Percentiles rank a stretch among this genome's conserved stretches.
Evolutionary conservation across 2,797 vertebrate species (phyloP).

Genomic region (Psittacula derbiana): DNA sequence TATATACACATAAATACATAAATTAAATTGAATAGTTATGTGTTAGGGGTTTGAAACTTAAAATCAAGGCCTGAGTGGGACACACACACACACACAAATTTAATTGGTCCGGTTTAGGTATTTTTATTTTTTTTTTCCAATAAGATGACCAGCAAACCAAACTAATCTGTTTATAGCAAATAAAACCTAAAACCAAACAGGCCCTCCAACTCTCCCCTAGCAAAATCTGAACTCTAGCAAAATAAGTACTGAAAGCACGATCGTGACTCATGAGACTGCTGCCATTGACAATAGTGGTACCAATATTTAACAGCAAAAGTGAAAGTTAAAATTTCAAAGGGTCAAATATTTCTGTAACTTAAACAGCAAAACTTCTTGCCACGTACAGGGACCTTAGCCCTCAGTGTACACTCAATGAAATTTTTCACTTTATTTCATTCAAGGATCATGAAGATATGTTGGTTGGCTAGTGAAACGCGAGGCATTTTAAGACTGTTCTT

Average conservation of each 20-base stretch:
- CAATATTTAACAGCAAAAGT: background rate
- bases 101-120: background rate
- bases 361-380: background rate
- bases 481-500: background rate
- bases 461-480: background rate
- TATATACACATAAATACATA: background rate
- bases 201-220: accelerated
- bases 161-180: background rate
- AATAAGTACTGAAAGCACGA: background rate
- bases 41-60: background rate
- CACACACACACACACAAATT: background rate
- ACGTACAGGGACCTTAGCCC: background rate
- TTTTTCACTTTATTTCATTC: background rate
- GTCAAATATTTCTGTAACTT: background rate
- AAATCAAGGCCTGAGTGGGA: background rate
- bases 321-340: background rate
- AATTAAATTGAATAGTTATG: background rate
- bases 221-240: background rate
- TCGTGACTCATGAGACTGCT: background rate
- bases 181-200: background rate
- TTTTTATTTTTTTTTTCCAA: background rate
- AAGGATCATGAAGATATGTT: accelerated
- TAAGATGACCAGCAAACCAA: background rate
- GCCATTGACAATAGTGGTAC: background rate
- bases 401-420: background rate